Evolutionary conservation across 2,113 vertebrate species (phyloP).

Genomic region (Hemiscyllium ocellatum): DNA sequence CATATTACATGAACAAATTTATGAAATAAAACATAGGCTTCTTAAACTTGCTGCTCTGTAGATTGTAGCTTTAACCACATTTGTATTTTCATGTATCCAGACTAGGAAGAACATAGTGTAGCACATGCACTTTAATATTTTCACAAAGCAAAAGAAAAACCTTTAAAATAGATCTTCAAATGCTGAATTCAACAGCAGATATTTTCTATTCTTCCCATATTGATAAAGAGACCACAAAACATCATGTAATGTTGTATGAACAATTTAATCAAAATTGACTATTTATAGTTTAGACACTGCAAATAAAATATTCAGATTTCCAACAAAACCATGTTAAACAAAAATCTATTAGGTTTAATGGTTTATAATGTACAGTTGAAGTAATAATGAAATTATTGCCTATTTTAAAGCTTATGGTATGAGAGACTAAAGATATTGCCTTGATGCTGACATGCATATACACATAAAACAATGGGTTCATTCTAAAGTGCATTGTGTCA

Average conservation of each 20-base stretch:
- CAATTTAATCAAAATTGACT: conserved; percentile 2
- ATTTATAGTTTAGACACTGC: background rate
- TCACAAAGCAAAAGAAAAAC: background rate
- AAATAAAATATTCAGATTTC: background rate
- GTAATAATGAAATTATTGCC: background rate
- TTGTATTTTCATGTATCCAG: background rate
- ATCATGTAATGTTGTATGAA: background rate
- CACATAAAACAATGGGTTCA: conserved; percentile 39
- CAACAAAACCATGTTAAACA: background rate
- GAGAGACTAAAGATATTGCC: background rate
- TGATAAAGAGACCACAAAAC: background rate
- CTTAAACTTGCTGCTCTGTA: background rate
- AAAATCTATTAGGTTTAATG: background rate
- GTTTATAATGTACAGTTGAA: background rate
- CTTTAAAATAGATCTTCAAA: background rate
- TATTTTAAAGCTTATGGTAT: background rate
- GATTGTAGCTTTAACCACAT: background rate
- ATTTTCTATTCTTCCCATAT: background rate
- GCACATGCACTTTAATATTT: background rate
- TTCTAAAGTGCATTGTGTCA: conserved; percentile 60
- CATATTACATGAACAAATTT: background rate
- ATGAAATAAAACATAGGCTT: background rate
- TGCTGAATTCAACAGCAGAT: background rate
- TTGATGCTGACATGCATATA: conserved; percentile 1
- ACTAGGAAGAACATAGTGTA: background rate